Evolutionary conservation across 30 jellyfish, hydroid and myxozoan species (phyloP), one percentile per base, ranked within the genome.

Genomic region (Turritopsis dohrnii): DNA sequence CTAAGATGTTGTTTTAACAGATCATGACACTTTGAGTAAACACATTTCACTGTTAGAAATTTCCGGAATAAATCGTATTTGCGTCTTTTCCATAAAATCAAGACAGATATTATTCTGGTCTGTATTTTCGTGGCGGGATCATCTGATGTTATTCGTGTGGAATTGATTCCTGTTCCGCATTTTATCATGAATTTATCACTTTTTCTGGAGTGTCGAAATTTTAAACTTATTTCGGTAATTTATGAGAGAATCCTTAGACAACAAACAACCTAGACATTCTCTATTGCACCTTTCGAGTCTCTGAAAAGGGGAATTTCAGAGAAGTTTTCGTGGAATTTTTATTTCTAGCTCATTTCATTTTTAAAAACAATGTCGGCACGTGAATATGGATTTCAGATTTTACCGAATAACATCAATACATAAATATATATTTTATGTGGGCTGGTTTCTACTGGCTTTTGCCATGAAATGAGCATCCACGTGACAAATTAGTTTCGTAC

Each of bases 21-120:
- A 69, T 69, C 77, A 69, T 69, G 30, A 69, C 77, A 69, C 30
- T 27, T 23, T 69, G 30, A 9, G 30, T 27, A 9, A 69, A 69
- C 77, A 69, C 30, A 27, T 23, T 27, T 69, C 31, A 69, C 77
- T 69, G 77, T 69, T 69, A n/a, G 8, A 9, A 23, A 69, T 69
- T 69, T 69, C 77, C 77, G 77, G 77, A 69, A 23, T 69, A 19
- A 23, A n/a, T 69, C 30, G 30, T 69, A 1, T 69, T 69, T 69
- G 77, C 77, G 77, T 69, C 28, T 17, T 69, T n/a, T n/a, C n/a
- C 30, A 69, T 69, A 41, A 41, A 41, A 41, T 13, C 22, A 69
- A 69, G 77, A 69, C 31, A n/a, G 28, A 1, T 3, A 26, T n/a
- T n/a, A n/a, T 9, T 27, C 19, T 1, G 8, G 77, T 69, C 77